Base-by-base conservation (phyloP, 2,113 vertebrate genomes). In the Octodon degus region DNA sequence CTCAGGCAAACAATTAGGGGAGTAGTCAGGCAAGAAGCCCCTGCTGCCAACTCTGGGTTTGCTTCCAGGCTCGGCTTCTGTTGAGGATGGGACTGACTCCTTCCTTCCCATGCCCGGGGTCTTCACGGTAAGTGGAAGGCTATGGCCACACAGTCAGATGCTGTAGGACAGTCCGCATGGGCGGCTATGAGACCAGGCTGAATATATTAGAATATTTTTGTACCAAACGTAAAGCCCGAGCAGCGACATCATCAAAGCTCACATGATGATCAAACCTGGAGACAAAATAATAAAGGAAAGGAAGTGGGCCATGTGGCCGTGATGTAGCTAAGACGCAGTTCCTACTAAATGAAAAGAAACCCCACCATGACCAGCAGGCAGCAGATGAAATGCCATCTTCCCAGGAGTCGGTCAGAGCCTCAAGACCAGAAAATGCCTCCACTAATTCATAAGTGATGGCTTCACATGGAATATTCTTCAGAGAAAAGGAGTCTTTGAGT, bases 1-100 rank as follows among this genome's bases (percentile, higher is more conserved):
- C 0, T 5, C 14, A 14, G 4, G 0, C 2, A 0, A 19, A 11
- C 25, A 0, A 4, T 32, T 0, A 0, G 7, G 43, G 9, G 22
- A 43, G 12, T 2, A 0, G 0, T 34, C 2, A 0, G 5, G 50
- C 0, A 9, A 14, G 60, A 27, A 47, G 7, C 16, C 16, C 27
- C 24, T 40, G 37, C 10, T 22, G 77, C 17, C 0, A 0, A 7
- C 3, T 0, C 0, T 7, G n/a, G 14, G 8, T 7, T 4, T 34
- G 70, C 82, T n/a, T 60, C 93, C 62, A 22, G 16, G 34, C 50
- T 27, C 19, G 24, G 1, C 0, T 8, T 20, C 5, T 0, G 2
- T 11, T 2, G 0, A 32, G 2, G 22, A 7, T 2, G 22, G 6
- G 53, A 12, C 5, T 2, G 14, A 5, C 1, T 43, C 27, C 43